Evolutionary conservation across 2,113 vertebrate species (phyloP).

Genomic region (Varanus salvator): DNA sequence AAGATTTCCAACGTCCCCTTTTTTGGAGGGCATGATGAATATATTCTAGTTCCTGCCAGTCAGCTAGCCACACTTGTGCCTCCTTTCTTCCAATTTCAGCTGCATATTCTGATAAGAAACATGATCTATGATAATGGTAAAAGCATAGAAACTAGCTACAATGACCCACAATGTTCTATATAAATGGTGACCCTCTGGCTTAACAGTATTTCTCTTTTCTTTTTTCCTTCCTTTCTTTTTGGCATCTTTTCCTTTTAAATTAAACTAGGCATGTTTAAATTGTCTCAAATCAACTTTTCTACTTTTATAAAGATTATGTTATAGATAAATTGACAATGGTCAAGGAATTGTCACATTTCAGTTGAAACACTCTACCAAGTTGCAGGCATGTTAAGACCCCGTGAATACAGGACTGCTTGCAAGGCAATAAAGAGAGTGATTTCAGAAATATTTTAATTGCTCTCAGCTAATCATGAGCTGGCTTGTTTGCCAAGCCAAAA

Average conservation of each 20-base stretch:
- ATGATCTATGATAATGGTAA: neutral
- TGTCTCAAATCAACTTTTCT: neutral
- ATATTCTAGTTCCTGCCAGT: neutral
- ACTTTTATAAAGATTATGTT: neutral
- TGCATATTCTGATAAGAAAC: constrained; percentile 8
- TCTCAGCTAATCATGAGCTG: constrained; percentile 58
- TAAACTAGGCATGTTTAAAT: neutral
- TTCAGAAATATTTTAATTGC: constrained; percentile 49
- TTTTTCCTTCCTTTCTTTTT: constrained; percentile 14
- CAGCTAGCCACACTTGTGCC: neutral
- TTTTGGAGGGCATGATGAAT: neutral
- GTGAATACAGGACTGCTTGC: neutral
- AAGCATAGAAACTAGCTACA: neutral
- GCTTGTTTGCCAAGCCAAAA: constrained; percentile 49
- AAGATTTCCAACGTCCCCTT: neutral
- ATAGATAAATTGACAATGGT: constrained; percentile 30
- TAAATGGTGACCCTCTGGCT: neutral
- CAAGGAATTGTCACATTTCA: neutral
- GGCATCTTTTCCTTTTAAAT: neutral
- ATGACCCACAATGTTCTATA: neutral
- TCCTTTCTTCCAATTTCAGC: constrained; percentile 3
- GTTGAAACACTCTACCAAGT: neutral
- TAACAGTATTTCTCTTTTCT: neutral
- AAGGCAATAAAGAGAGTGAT: constrained; percentile 50
- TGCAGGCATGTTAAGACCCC: neutral